phyloP scores from a whole-genome alignment of 2,113 vertebrate genomes.

The Macquaria ambigua region DNA sequence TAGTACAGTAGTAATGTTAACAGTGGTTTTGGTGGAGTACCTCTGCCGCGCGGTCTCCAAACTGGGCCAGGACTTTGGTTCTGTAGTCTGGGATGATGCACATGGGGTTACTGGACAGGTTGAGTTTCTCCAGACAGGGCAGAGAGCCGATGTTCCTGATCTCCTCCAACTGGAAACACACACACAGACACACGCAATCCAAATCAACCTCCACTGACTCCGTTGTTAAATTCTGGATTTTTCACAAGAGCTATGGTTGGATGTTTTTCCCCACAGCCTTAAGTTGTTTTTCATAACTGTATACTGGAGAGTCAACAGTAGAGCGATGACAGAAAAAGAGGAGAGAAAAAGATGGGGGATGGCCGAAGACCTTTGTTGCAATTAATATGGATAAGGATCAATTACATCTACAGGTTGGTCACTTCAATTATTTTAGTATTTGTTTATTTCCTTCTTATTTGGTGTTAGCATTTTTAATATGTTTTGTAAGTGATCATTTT shows the following conservation, averaged over 20 bases:
- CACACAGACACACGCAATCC: background rate
- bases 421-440: background rate
- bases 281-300: background rate
- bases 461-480: background rate
- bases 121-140: constrained; percentile 93
- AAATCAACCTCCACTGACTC: background rate
- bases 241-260: background rate
- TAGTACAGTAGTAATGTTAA: background rate
- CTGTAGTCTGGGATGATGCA: constrained; percentile 98
- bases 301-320: background rate
- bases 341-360: background rate
- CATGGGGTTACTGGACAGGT: constrained; percentile 90
- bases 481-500: background rate
- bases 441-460: background rate
- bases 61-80: constrained; percentile 96
- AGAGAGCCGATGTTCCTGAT: constrained; percentile 90
- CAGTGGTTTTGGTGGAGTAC: constrained; percentile 77
- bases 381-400: background rate
- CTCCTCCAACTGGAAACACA: constrained; percentile 91
- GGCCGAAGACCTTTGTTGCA: background rate
- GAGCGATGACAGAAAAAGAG: background rate
- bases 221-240: background rate
- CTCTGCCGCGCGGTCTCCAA: constrained; percentile 96
- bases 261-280: background rate
- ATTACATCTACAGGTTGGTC: background rate